These are phyloP conservation scores for Aphaenogaster rudis DNA, from an alignment of 1,140 invertebrate genomes.

Conservation along the genomic window DNA sequence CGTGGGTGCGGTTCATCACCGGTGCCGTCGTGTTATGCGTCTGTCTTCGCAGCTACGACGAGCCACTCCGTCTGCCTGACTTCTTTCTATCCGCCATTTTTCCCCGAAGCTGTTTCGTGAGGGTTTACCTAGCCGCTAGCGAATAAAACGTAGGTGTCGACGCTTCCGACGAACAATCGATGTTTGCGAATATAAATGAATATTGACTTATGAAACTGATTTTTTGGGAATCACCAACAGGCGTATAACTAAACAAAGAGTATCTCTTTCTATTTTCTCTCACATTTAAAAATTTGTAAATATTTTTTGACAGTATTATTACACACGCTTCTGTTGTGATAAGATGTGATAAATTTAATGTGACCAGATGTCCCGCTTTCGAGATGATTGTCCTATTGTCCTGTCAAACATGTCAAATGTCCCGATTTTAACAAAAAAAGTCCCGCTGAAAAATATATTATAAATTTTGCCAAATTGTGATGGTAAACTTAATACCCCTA, in stretches of 20 bases:
- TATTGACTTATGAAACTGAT: background rate
- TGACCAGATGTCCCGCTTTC: no score
- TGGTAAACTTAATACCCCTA: no score
- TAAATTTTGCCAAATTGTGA: no score
- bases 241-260: background rate
- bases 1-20: constrained; percentile 75
- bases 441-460: no score
- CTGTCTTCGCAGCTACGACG: constrained; percentile 64
- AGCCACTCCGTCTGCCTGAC: constrained; percentile 60
- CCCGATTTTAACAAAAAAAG: no score
- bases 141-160: constrained; percentile 9
- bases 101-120: background rate
- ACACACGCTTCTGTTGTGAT: background rate
- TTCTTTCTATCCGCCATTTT: constrained; percentile 45
- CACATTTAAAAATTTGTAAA: background rate
- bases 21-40: constrained; percentile 60
- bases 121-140: background rate
- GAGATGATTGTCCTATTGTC: no score
- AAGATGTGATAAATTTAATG: background rate
- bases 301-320: background rate
- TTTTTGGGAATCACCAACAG: background rate
- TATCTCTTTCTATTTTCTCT: background rate
- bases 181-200: background rate
- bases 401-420: no score
- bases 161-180: constrained; percentile 11